These are phyloP conservation scores for Conger conger DNA, from an alignment of 2,113 vertebrate species.

Conservation along the genomic window DNA sequence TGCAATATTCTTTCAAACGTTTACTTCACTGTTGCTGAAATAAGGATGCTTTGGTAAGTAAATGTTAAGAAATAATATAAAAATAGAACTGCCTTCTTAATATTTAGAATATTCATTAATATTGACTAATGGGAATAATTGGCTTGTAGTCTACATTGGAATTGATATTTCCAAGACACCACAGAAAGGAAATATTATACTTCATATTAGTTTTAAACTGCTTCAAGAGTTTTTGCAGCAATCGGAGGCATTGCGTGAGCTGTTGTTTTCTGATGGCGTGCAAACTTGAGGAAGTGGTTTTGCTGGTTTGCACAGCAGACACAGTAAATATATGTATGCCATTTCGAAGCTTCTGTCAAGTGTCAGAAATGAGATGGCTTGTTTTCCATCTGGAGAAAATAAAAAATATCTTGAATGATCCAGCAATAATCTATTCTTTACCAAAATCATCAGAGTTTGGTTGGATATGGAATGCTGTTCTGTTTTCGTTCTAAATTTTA, in stretches of 20 bases:
- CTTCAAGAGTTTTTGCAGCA: not conserved
- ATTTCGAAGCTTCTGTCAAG: not conserved
- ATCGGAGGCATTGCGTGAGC: not conserved
- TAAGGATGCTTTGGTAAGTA: too few species aligned
- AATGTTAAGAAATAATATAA: too few species aligned
- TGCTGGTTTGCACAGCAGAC: not conserved
- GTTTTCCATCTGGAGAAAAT: not conserved
- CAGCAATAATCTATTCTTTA: not conserved
- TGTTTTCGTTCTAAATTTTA: not conserved
- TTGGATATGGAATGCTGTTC: not conserved
- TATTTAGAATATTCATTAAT: too few species aligned
- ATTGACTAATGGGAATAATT: not conserved
- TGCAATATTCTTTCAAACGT: too few species aligned
- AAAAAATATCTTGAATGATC: not conserved
- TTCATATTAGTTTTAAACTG: not conserved
- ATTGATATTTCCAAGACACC: not conserved
- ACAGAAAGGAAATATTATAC: not conserved
- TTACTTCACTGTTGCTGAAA: too few species aligned
- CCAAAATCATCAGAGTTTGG: not conserved
- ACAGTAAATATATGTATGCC: too few species aligned
- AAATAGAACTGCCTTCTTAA: too few species aligned
- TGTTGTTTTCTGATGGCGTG: not conserved
- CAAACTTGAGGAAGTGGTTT: conserved; percentile 27
- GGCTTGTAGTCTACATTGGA: not conserved
- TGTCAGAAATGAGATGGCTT: not conserved